These are phyloP conservation scores for Engystomops pustulosus DNA, from an alignment of 2,113 vertebrate genomes.

Conservation along the genomic window DNA sequence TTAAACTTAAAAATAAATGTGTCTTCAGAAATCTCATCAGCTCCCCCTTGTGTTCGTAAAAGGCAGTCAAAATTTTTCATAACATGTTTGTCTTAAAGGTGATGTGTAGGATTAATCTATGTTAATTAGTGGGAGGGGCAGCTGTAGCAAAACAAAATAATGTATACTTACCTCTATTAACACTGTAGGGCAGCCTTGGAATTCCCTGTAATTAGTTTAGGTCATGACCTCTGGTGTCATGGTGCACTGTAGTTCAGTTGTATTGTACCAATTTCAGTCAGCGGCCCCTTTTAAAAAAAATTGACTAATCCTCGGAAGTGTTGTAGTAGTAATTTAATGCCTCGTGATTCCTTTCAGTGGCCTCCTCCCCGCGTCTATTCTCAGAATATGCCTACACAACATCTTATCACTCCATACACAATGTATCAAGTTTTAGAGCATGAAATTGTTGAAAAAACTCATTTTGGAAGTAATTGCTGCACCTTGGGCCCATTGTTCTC, in stretches of 20 bases:
- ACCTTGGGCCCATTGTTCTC: slow-evolving; percentile 40
- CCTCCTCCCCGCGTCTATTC: neutral
- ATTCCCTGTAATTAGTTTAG: too few species aligned
- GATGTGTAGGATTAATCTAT: too few species aligned
- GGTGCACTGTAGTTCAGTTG: too few species aligned
- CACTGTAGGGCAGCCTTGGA: too few species aligned
- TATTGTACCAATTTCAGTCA: neutral
- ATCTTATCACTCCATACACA: slow-evolving; percentile 35
- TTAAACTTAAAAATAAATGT: neutral
- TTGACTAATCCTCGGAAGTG: neutral
- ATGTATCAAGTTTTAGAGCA: slow-evolving; percentile 53
- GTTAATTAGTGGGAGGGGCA: too few species aligned
- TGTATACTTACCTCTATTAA: too few species aligned
- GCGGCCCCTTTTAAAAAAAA: neutral
- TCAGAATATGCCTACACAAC: slow-evolving; percentile 9
- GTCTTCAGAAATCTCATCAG: too few species aligned
- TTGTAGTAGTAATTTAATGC: slow-evolving; percentile 42
- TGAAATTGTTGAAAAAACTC: slow-evolving; percentile 52
- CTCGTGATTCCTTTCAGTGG: slow-evolving; percentile 31
- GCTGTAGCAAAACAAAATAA: too few species aligned
- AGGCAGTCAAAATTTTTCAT: too few species aligned
- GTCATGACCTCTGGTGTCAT: too few species aligned
- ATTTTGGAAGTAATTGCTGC: slow-evolving; percentile 48
- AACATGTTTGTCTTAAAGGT: too few species aligned
- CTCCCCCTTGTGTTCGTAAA: too few species aligned